A percentile compares a stretch with the other conserved stretches of the same genome.
These are phyloP conservation scores for Fulica atra DNA, from an alignment of 2,113 vertebrate species.

Conservation along the genomic window DNA sequence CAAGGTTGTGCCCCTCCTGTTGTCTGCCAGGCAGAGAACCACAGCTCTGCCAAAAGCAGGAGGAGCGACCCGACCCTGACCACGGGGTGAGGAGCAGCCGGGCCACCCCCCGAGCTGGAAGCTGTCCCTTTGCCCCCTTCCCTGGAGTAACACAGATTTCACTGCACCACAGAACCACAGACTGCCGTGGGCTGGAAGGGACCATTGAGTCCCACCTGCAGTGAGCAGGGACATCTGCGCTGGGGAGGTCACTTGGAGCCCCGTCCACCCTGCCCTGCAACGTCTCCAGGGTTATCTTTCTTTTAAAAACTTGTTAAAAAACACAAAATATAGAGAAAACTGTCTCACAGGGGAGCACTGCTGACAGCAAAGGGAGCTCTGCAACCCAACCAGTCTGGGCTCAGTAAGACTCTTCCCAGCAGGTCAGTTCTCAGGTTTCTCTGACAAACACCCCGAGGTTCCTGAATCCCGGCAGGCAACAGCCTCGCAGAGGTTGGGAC, in stretches of 20 bases:
- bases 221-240: too few relatives aligned
- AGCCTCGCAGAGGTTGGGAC: accelerated
- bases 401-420: too few relatives aligned
- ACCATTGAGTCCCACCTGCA: too few relatives aligned
- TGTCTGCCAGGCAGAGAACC: background rate
- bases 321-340: background rate
- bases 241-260: too few relatives aligned
- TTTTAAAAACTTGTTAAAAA: background rate
- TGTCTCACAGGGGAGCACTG: too few relatives aligned
- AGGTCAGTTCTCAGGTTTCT: background rate
- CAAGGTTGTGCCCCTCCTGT: too few relatives aligned
- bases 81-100: background rate
- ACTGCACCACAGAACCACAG: too few relatives aligned
- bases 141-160: background rate
- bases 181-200: too few relatives aligned
- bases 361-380: background rate
- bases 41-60: background rate
- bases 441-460: background rate
- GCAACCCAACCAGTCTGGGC: too few relatives aligned
- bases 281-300: background rate
- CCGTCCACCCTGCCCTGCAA: too few relatives aligned
- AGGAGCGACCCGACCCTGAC: background rate
- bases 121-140: background rate
- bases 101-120: background rate
- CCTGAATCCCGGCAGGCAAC: background rate